Conservation (phyloP, 2,797 vertebrate genomes). For the Furcifer pardalis region DNA sequence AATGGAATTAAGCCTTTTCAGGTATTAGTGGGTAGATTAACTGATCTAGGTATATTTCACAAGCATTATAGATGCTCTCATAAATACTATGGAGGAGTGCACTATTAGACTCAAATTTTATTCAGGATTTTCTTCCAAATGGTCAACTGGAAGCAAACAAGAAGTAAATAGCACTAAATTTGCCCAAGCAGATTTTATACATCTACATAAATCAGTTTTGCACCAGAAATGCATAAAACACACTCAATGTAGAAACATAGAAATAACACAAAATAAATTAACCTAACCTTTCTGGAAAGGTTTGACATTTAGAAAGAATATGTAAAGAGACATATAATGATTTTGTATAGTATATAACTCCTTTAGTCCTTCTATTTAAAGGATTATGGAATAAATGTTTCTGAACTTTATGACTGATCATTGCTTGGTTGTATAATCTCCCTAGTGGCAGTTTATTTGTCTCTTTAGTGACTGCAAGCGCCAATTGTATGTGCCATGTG, state of each 20-base stretch:
- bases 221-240: neutral
- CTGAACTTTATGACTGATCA: constrained; percentile 1
- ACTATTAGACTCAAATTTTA: neutral
- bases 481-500: constrained; percentile 10
- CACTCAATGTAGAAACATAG: neutral
- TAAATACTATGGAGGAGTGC: neutral
- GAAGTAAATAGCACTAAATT: neutral
- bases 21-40: no score
- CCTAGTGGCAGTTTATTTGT: neutral
- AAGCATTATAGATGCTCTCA: neutral
- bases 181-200: neutral
- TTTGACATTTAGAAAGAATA: neutral
- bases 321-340: neutral
- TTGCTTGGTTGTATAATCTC: constrained; percentile 4
- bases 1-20: no score
- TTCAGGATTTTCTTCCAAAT: neutral
- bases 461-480: constrained; percentile 19
- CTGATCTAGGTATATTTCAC: neutral
- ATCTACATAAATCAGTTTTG: neutral
- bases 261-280: neutral
- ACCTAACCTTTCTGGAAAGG: neutral
- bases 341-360: neutral
- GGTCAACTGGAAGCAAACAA: neutral
- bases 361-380: constrained; percentile 31
- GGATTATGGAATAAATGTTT: neutral